A percentile compares a stretch with the other conserved stretches of the same genome.
Evolutionary conservation across 2,888 invertebrate species (phyloP).

Genomic region (Dinocampus coccinellae): DNA sequence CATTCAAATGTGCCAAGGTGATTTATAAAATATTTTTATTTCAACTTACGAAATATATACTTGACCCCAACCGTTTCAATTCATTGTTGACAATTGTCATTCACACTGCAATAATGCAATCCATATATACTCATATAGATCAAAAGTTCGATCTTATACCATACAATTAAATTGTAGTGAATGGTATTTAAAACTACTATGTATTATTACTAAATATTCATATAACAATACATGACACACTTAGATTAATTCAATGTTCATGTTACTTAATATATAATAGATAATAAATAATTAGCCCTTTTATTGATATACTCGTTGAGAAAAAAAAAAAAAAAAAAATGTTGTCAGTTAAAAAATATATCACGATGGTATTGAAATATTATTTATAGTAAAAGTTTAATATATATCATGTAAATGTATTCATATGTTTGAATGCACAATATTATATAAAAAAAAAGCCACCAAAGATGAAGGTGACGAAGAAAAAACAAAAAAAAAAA

Average conservation of each 20-base stretch:
- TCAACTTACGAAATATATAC: background rate
- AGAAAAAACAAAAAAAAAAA: background rate
- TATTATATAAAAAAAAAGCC: background rate
- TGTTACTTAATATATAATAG: background rate
- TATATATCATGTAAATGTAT: background rate
- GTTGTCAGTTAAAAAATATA: conserved; percentile 24
- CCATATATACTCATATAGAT: background rate
- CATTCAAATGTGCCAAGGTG: conserved; percentile 6
- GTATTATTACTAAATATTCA: background rate
- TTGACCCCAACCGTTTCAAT: background rate
- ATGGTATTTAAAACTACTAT: background rate
- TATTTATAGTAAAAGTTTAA: too few relatives aligned
- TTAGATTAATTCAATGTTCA: background rate
- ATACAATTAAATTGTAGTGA: background rate
- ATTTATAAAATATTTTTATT: background rate
- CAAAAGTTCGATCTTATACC: background rate
- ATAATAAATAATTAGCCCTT: background rate
- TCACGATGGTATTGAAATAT: conserved; percentile 9
- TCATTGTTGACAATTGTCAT: background rate
- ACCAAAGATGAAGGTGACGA: background rate
- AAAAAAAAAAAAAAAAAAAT: conserved; percentile 17
- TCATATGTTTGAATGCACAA: background rate
- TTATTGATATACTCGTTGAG: background rate
- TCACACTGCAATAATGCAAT: background rate
- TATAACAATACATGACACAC: background rate